A percentile compares a stretch with the other conserved stretches of the same genome.
These are phyloP conservation scores for Centroberyx gerrardi DNA, from an alignment of 2,797 vertebrate species.

Conservation along the genomic window DNA sequence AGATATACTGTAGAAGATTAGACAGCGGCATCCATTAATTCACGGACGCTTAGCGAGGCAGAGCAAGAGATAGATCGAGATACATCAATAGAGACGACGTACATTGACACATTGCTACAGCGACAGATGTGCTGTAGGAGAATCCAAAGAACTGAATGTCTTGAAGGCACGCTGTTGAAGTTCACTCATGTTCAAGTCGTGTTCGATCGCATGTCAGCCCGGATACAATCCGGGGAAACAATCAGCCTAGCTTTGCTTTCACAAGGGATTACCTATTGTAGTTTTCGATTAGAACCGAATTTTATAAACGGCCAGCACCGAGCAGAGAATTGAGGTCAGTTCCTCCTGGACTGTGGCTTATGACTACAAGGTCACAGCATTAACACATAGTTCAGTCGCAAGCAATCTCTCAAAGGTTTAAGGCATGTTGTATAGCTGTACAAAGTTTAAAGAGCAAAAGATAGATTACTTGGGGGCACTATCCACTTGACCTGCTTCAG, in stretches of 20 bases:
- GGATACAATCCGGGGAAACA: slow-evolving; percentile 57
- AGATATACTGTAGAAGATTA: slow-evolving; percentile 19
- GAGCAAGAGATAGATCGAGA: slow-evolving; percentile 2
- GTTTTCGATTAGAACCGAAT: slow-evolving; percentile 54
- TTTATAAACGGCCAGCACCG: slow-evolving; percentile 29
- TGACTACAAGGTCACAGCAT: slow-evolving; percentile 54
- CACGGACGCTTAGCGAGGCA: slow-evolving; percentile 21
- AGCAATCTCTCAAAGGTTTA: slow-evolving; percentile 61
- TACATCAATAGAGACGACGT: slow-evolving; percentile 27
- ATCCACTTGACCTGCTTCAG: slow-evolving; percentile 56
- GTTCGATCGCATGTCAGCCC: slow-evolving; percentile 49
- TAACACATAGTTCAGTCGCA: slow-evolving; percentile 48
- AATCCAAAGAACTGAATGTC: slow-evolving; percentile 20
- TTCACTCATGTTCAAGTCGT: slow-evolving; percentile 34
- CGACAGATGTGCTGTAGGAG: slow-evolving; percentile 53
- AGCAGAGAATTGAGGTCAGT: slow-evolving; percentile 54
- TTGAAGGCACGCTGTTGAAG: slow-evolving; percentile 8
- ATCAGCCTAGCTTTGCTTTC: slow-evolving; percentile 54
- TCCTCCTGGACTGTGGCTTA: slow-evolving; percentile 60
- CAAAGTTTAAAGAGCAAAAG: slow-evolving; percentile 15
- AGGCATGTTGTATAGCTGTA: slow-evolving; percentile 29
- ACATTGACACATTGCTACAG: neutral
- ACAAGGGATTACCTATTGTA: slow-evolving; percentile 61
- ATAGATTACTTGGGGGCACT: slow-evolving; percentile 53
- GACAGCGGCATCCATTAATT: slow-evolving; percentile 42